These are phyloP conservation scores for Lepidotrigona ventralis DNA, from an alignment of 1,140 invertebrate species.

Conservation along the genomic window DNA sequence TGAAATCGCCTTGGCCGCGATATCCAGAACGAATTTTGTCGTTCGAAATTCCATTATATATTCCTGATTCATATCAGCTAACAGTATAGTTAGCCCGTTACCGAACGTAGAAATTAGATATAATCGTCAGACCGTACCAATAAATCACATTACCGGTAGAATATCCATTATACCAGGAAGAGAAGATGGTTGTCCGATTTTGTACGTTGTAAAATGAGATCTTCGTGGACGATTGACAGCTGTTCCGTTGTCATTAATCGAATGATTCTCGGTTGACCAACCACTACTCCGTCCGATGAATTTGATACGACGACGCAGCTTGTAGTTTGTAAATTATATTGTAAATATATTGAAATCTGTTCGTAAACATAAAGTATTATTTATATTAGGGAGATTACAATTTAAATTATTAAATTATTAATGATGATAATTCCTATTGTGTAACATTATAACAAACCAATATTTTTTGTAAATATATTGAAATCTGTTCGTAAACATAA, in stretches of 20 bases:
- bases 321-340: background rate
- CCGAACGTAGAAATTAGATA: slow-evolving; percentile 24
- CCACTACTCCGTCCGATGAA: background rate
- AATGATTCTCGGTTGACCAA: background rate
- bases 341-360: background rate
- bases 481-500: background rate
- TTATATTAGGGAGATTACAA: background rate
- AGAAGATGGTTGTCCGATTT: too few species aligned
- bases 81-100: slow-evolving; percentile 14
- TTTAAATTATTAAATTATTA: background rate
- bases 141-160: background rate
- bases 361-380: background rate
- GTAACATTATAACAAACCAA: background rate
- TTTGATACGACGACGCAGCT: background rate
- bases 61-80: slow-evolving; percentile 34
- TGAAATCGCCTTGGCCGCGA: background rate
- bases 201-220: background rate
- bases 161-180: background rate
- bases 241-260: background rate
- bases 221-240: background rate
- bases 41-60: slow-evolving; percentile 4
- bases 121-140: background rate
- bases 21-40: background rate
- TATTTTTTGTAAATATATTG: background rate
- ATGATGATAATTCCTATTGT: background rate